Evolutionary conservation across 1,140 invertebrate genomes (phyloP).

Genomic region (Schlechtendalia chinensis): DNA sequence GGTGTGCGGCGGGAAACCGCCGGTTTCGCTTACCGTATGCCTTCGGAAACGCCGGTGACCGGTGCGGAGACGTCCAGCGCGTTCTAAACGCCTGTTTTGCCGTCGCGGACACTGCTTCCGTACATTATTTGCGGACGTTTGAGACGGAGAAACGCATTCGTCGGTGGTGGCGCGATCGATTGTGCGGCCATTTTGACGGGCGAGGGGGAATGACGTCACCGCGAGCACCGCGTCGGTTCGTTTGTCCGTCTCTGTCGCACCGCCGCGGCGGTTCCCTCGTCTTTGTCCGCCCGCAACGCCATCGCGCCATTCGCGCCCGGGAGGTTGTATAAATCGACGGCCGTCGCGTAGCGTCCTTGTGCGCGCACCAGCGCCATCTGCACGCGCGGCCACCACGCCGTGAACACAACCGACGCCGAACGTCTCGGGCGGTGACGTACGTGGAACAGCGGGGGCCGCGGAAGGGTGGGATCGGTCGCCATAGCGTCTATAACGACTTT

Average conservation of each 20-base stretch:
- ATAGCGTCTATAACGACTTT: too few relatives aligned
- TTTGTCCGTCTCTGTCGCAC: slow-evolving; percentile 29
- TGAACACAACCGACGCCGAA: too few relatives aligned
- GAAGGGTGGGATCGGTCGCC: too few relatives aligned
- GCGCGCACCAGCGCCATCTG: not conserved
- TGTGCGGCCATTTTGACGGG: slow-evolving; percentile 49
- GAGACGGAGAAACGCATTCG: slow-evolving; percentile 46
- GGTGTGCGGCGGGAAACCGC: slow-evolving; percentile 36
- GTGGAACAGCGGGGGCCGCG: too few relatives aligned
- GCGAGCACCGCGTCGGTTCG: slow-evolving; percentile 21
- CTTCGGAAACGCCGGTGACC: slow-evolving; percentile 46
- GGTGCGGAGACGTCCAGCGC: slow-evolving; percentile 43
- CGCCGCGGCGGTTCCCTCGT: not conserved
- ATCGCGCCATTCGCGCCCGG: not conserved
- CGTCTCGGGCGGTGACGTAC: too few relatives aligned
- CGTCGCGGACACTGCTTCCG: slow-evolving; percentile 21
- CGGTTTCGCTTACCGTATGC: slow-evolving; percentile 44
- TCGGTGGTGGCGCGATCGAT: slow-evolving; percentile 47
- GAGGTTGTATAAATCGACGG: not conserved
- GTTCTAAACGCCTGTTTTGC: slow-evolving; percentile 48
- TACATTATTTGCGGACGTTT: slow-evolving; percentile 48
- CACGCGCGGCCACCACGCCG: too few relatives aligned
- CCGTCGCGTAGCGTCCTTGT: not conserved
- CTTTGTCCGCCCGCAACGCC: slow-evolving; percentile 48
- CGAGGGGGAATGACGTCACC: slow-evolving; percentile 49